Evolutionary conservation across 2,888 invertebrate genomes (phyloP), one percentile per base, ranked within the genome.

Genomic region (Oligia fasciuncula): DNA sequence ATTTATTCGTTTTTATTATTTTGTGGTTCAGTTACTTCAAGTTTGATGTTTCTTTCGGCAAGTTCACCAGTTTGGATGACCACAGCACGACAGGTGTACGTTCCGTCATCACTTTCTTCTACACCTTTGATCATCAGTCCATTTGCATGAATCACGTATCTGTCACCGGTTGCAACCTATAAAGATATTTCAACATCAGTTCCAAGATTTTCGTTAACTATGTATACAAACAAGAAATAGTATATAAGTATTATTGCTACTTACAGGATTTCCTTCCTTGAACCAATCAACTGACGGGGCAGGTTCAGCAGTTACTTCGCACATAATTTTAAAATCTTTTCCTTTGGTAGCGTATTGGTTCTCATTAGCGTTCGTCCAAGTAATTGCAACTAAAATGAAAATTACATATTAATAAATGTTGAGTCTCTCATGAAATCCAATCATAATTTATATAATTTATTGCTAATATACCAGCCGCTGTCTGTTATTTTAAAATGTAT

Each of bases 221-320:
- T 11, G 9, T 9, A 2, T 51, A 43, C 5, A 14, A 2, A 57
- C 2, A 17, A 23, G 2, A 14, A 46, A 4, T 46, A 35, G 0
- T n/a, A 17, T 14, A 6, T 0, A 49, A 8, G 1, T 57, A 35
- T 78, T 54, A 3, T 67, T 62, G 0, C 4, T 79, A 86, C 96
- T 97, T 95, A 97, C 97, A 83, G 97, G 96, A 90, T 97, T 97
- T 60, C 98, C 98, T 93, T 98, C 98, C 93, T 98, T 98, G 85
- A 98, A 97, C 99, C 99, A 99, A 93, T 98, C 98, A 19, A 99
- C 98, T n/a, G 97, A 97, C 0, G 99, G 99, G 57, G 98, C 97
- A 19, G 99, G 99, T 93, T 98, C 98, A 0, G 99, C 99, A 81
- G 97, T 97, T 0, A 99, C 99, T 93, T 98, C 98, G 92, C 99